These are phyloP conservation scores for Neomorphus geoffroyi DNA, from an alignment of 2,797 vertebrate genomes.

Conservation along the genomic window DNA sequence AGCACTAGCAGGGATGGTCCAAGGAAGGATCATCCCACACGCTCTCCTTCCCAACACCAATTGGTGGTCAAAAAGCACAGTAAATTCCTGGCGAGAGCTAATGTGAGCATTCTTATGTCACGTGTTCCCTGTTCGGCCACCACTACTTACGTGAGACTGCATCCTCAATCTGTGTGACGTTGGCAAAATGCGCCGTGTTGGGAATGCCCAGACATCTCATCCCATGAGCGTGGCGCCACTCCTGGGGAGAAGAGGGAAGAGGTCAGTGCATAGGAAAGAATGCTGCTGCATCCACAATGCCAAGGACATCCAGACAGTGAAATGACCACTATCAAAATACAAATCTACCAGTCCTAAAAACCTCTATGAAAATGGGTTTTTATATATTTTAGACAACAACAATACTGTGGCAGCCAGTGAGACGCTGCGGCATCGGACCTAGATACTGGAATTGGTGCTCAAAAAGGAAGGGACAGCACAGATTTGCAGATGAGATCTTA, in stretches of 20 bases:
- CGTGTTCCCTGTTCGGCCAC: background rate
- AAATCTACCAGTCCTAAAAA: background rate
- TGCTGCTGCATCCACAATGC: fast-evolving
- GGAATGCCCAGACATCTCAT: constrained; percentile 98
- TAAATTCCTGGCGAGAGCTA: background rate
- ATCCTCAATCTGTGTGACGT: constrained; percentile 98
- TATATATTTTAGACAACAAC: background rate
- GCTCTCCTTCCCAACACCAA: background rate
- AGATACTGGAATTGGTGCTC: background rate
- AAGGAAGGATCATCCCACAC: background rate
- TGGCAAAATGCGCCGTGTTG: constrained; percentile 97
- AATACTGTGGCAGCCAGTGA: background rate
- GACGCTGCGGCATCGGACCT: background rate
- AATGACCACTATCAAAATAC: background rate
- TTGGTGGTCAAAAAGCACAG: background rate
- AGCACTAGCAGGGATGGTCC: background rate
- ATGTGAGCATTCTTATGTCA: fast-evolving
- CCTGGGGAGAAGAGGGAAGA: constrained; percentile 72
- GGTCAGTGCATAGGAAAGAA: background rate
- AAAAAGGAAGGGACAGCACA: background rate
- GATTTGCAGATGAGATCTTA: background rate
- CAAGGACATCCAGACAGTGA: background rate
- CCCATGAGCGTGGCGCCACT: constrained; percentile 96
- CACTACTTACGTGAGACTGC: constrained; percentile 90
- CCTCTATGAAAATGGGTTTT: background rate